Evolutionary conservation across 1,140 invertebrate species (phyloP).

Genomic region (Mactra quadrangularis): DNA sequence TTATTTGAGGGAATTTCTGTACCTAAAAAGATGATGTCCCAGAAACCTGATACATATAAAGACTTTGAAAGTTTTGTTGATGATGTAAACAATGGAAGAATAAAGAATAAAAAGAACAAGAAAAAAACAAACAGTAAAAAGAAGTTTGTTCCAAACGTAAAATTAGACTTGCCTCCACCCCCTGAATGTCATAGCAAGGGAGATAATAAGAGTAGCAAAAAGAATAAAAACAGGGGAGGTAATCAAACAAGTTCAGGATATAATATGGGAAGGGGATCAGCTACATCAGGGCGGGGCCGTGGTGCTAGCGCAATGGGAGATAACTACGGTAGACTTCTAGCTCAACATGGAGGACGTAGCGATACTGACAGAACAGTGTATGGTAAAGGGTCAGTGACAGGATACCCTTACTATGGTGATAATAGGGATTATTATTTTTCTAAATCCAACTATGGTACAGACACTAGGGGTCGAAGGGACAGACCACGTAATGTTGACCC

Average conservation of each 20-base stretch:
- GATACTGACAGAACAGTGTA: not conserved
- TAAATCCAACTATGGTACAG: not conserved
- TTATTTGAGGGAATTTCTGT: conserved; percentile 46
- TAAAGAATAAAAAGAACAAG: conserved; percentile 45
- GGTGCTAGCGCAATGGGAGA: not conserved
- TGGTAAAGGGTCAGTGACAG: conserved; percentile 20
- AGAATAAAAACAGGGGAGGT: not conserved
- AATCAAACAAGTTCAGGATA: not conserved
- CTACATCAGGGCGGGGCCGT: not conserved
- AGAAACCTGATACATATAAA: conserved; percentile 48
- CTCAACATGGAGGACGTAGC: not conserved
- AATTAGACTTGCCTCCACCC: conserved; percentile 48
- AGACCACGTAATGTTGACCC: not conserved
- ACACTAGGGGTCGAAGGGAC: not conserved
- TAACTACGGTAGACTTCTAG: not conserved
- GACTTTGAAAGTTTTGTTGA: conserved; percentile 58
- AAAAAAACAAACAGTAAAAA: conserved; percentile 8
- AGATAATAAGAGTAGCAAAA: conserved; percentile 32
- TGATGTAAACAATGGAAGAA: conserved; percentile 51
- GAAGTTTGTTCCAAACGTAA: conserved; percentile 48
- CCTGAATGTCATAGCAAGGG: conserved; percentile 12
- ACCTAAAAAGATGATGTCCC: conserved; percentile 41
- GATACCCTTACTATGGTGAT: conserved; percentile 40
- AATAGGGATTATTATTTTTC: conserved; percentile 47
- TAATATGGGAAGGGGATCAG: not conserved